These are phyloP conservation scores for Machimus rusticus DNA, from an alignment of 2,888 invertebrate species.

Conservation along the genomic window DNA sequence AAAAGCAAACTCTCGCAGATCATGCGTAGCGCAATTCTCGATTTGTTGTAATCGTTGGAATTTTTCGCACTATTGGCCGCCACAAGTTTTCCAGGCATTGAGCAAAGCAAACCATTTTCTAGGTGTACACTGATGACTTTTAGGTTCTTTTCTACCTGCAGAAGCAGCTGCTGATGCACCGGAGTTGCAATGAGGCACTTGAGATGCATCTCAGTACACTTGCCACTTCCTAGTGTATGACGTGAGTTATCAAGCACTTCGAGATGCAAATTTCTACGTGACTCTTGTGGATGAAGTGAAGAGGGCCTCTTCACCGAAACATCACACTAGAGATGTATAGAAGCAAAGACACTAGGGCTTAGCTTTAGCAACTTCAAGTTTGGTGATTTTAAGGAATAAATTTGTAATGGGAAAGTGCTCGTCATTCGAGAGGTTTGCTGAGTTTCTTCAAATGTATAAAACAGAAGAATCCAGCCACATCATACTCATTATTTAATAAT, in stretches of 20 bases:
- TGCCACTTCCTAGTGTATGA: constrained; percentile 3
- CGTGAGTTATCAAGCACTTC: not conserved
- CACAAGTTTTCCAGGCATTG: not conserved
- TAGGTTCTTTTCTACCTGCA: not conserved
- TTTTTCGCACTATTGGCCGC: not conserved
- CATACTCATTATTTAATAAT: not conserved
- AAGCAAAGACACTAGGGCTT: not conserved
- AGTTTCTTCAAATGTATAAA: not conserved
- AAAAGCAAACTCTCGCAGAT: not conserved
- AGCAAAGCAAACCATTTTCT: not conserved
- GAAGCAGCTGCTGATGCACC: not conserved
- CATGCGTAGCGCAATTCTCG: not conserved
- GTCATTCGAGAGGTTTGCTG: not conserved
- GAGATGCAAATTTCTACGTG: constrained; percentile 21
- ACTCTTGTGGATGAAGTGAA: not conserved
- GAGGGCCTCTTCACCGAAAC: not conserved
- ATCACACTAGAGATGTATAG: not conserved
- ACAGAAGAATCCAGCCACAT: not conserved
- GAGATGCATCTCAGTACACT: not conserved
- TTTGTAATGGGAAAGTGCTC: not conserved
- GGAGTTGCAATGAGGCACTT: not conserved
- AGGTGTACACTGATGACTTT: not conserved
- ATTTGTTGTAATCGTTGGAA: not conserved
- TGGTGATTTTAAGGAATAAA: not conserved
- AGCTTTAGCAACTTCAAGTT: not conserved